phyloP scores from a whole-genome alignment of 2,888 invertebrate genomes.

The Nomada ferruginata region DNA sequence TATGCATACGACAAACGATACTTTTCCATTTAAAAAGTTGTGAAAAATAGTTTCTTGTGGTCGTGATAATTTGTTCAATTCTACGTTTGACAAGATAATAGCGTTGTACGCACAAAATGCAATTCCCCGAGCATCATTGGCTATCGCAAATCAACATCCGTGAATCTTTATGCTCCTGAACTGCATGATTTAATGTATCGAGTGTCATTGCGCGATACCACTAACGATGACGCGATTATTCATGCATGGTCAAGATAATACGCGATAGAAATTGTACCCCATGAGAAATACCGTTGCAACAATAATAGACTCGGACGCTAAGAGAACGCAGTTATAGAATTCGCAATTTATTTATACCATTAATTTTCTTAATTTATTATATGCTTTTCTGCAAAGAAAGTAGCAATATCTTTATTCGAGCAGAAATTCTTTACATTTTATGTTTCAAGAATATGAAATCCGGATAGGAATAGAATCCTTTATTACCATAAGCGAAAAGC shows the following conservation, averaged over 20 bases:
- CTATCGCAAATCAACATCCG: conserved; percentile 50
- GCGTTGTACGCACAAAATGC: conserved; percentile 37
- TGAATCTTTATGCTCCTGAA: conserved; percentile 33
- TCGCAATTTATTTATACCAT: not conserved
- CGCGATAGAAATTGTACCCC: conserved; percentile 7
- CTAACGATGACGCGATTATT: conserved; percentile 45
- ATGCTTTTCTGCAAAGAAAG: too few relatives aligned
- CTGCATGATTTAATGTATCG: conserved; percentile 24
- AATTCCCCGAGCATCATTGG: conserved; percentile 46
- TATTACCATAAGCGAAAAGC: too few relatives aligned
- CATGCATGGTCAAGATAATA: conserved; percentile 24
- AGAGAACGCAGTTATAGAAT: not conserved
- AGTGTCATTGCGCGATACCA: conserved; percentile 38
- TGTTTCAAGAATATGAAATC: too few relatives aligned
- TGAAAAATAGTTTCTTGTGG: not conserved
- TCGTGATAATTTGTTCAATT: not conserved
- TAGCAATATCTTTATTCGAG: too few relatives aligned
- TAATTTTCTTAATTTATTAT: too few relatives aligned
- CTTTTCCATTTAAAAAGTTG: not conserved
- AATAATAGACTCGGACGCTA: not conserved
- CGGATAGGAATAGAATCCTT: too few relatives aligned
- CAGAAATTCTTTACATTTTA: too few relatives aligned
- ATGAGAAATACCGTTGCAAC: conserved; percentile 1
- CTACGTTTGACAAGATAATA: conserved; percentile 7
- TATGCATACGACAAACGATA: not conserved